Evolutionary conservation across 2,797 vertebrate genomes (phyloP), one percentile per base, ranked within the genome.

Genomic region (Gallinago stenura): DNA sequence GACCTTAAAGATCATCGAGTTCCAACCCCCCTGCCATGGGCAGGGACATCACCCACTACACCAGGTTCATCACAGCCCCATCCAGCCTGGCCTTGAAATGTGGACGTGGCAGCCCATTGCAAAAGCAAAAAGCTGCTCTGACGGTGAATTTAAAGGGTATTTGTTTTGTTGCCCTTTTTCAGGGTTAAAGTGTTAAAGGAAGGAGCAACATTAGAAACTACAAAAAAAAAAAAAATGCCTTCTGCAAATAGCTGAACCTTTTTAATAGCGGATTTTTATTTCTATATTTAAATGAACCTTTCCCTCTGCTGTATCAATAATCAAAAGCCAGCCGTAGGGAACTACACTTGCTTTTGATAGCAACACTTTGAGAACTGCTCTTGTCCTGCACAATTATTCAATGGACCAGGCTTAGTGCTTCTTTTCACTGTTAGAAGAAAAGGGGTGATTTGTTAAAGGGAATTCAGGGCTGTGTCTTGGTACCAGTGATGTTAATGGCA

Each of bases 261-360:
- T 93, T 73, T 50, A 93, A 75, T 15, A 45, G 17, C 0, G 7
- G 54, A 7, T 70, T 96, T 92, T 87, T 80, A 57, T 75, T 92
- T 83, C 82, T 83, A 31, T 65, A 65, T 93, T 89, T 87, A 94
- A 93, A 91, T 61, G 35, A 93, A 92, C 70, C 28, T 77, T 89
- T 84, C 46, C 43, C 54, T 92, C 75, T 66, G 33, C 56, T 83
- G 31, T 79, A 82, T 84, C 90, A 92, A 82, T 73, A 95, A 82
- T 66, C 66, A 76, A 84, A 90, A 89, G 31, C 50, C 86, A 92
- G 51, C 56, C 81, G 31, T 73, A 91, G 62, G 64, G 80, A 90
- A 25, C 50, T 46, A 26, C 39, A 7, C 35, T 56, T 5, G 39
- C 73, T 89, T 89, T 88, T 80, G 66, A 93, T 60, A 70, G 35